phyloP scores from a whole-genome alignment of 2,888 invertebrate species.

The Diaprepes abbreviatus region DNA sequence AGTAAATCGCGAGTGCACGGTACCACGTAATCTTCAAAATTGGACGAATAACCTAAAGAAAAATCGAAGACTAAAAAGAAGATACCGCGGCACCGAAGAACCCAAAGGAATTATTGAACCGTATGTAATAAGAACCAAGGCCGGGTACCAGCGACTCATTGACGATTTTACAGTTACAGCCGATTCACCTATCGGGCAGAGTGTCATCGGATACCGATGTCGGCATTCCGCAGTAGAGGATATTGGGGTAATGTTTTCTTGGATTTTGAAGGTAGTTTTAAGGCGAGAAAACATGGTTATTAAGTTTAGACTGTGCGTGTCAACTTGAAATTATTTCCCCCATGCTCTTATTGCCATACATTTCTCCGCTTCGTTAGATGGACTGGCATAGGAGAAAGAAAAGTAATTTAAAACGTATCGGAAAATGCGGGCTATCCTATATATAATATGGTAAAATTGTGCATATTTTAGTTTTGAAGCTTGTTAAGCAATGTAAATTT shows the following conservation, averaged over 20 bases:
- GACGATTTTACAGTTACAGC: conserved; percentile 44
- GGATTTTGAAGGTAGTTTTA: too few relatives aligned
- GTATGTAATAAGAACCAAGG: conserved; percentile 45
- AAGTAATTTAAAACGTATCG: too few relatives aligned
- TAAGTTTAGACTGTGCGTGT: too few relatives aligned
- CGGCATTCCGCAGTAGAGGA: conserved; percentile 33
- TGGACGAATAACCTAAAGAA: conserved; percentile 19
- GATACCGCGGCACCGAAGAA: conserved; percentile 24
- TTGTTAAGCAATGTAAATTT: too few relatives aligned
- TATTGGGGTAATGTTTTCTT: neutral
- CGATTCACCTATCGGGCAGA: conserved; percentile 37
- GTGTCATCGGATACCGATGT: conserved; percentile 38
- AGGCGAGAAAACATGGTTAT: too few relatives aligned
- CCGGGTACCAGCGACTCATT: conserved; percentile 40
- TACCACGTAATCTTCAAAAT: conserved; percentile 17
- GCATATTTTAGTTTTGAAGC: too few relatives aligned
- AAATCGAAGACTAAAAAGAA: conserved; percentile 4
- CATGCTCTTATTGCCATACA: too few relatives aligned
- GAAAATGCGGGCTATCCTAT: too few relatives aligned
- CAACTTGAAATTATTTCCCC: too few relatives aligned
- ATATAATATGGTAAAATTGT: too few relatives aligned
- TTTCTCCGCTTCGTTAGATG: too few relatives aligned
- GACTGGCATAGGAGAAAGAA: too few relatives aligned
- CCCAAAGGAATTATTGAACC: conserved; percentile 43
- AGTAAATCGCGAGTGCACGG: neutral